A percentile compares a stretch with the other conserved stretches of the same genome.
These are phyloP conservation scores for Lophotis ruficrista DNA, from an alignment of 2,113 vertebrate species.

Conservation along the genomic window DNA sequence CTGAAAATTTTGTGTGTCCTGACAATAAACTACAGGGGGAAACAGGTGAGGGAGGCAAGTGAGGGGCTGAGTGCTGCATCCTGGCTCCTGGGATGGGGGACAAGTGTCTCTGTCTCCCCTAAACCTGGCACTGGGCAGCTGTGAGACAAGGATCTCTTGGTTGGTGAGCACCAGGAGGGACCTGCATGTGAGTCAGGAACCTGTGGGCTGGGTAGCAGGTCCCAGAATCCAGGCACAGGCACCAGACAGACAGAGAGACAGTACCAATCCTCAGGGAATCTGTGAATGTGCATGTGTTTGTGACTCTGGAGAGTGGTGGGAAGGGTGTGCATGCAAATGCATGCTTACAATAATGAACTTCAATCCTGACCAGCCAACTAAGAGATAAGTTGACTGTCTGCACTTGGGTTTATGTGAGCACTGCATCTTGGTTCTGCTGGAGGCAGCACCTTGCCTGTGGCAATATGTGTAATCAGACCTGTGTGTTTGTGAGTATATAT, in stretches of 20 bases:
- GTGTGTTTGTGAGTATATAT: not conserved
- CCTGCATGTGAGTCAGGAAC: not conserved
- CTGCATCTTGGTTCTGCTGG: not conserved
- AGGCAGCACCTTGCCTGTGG: not conserved
- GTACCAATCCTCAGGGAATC: not conserved
- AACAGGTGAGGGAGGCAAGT: rapidly evolving
- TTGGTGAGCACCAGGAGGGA: not conserved
- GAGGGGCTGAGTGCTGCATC: not conserved
- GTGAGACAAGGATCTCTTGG: not conserved
- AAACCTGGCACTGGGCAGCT: not conserved
- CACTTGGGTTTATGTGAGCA: not conserved
- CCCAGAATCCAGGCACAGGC: rapidly evolving
- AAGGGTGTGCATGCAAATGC: rapidly evolving
- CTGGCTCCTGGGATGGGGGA: not conserved
- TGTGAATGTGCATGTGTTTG: rapidly evolving
- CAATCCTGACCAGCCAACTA: not conserved
- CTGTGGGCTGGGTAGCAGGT: not conserved
- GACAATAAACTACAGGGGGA: rapidly evolving
- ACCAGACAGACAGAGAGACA: not conserved
- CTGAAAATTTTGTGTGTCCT: not conserved
- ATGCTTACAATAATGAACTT: too few relatives aligned
- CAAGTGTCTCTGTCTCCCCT: not conserved
- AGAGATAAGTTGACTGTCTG: not conserved
- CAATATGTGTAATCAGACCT: rapidly evolving
- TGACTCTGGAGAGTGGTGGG: not conserved